These are phyloP conservation scores for Trilocha varians DNA, from an alignment of 2,888 invertebrate species.

Conservation along the genomic window DNA sequence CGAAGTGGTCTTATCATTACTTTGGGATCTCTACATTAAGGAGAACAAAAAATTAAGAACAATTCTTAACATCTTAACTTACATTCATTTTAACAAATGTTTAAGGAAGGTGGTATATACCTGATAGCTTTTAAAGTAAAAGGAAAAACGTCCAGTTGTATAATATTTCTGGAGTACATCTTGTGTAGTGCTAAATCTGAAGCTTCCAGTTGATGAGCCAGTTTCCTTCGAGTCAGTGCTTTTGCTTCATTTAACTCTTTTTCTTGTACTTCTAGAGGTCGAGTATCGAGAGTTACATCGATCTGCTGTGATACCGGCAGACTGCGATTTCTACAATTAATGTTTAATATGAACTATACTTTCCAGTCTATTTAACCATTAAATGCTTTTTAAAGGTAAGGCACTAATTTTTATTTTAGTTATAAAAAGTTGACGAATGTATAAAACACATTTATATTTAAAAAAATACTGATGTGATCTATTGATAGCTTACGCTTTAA, in stretches of 20 bases:
- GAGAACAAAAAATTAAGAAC: slow-evolving; percentile 1
- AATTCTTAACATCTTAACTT: neutral
- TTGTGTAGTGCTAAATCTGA: slow-evolving; percentile 76
- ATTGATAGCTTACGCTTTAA: slow-evolving; percentile 62
- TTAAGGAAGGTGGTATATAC: slow-evolving; percentile 28
- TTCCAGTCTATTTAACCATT: too few relatives aligned
- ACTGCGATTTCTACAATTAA: slow-evolving; percentile 65
- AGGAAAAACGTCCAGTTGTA: slow-evolving; percentile 77
- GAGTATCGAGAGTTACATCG: slow-evolving; percentile 77
- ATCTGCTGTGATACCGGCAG: slow-evolving; percentile 76
- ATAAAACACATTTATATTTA: too few relatives aligned
- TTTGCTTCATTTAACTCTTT: slow-evolving; percentile 73
- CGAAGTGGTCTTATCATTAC: slow-evolving; percentile 73
- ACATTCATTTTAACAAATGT: neutral
- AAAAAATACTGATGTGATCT: too few relatives aligned
- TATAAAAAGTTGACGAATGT: too few relatives aligned
- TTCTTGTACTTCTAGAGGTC: slow-evolving; percentile 77
- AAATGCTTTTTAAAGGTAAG: too few relatives aligned
- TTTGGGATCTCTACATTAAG: slow-evolving; percentile 40
- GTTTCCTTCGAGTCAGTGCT: slow-evolving; percentile 75
- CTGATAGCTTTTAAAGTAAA: slow-evolving; percentile 73
- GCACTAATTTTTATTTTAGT: too few relatives aligned
- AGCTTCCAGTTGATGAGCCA: slow-evolving; percentile 80
- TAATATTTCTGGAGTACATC: slow-evolving; percentile 77
- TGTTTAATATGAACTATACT: neutral